Conservation (phyloP, 2,888 invertebrate species). For the Himalopsyche tibetana region DNA sequence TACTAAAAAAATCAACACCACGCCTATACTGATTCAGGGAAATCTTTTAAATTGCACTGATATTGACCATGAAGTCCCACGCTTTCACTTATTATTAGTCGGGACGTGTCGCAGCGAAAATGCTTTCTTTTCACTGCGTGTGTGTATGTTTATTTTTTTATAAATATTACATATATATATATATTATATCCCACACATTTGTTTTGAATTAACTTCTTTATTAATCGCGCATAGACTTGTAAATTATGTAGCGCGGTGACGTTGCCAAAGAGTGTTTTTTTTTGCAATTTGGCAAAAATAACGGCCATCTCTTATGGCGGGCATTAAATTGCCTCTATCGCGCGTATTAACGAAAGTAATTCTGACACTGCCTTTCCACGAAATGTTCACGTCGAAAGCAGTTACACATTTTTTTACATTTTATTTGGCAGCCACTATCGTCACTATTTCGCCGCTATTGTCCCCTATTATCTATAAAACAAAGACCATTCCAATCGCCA, state of each 20-base stretch:
- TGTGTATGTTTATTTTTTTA: conserved; percentile 15
- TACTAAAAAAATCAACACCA: neutral
- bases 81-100: conserved; percentile 31
- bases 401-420: too few relatives aligned
- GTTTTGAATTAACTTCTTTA: conserved; percentile 33
- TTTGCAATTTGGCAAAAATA: conserved; percentile 34
- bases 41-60: conserved; percentile 22
- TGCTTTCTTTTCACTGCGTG: conserved; percentile 26
- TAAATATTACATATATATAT: neutral
- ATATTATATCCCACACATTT: conserved; percentile 38
- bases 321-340: neutral
- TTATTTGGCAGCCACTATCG: too few relatives aligned
- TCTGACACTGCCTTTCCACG: too few relatives aligned
- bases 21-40: neutral
- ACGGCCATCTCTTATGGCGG: neutral
- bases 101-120: conserved; percentile 16
- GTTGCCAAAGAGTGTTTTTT: neutral
- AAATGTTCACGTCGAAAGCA: too few relatives aligned
- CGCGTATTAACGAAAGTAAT: neutral
- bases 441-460: too few relatives aligned
- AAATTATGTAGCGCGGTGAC: conserved; percentile 35
- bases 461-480: too few relatives aligned
- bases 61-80: conserved; percentile 40
- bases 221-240: conserved; percentile 37
- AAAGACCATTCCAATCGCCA: too few relatives aligned